phyloP scores from a whole-genome alignment of 2,888 invertebrate genomes.

The Stenurella melanura region DNA sequence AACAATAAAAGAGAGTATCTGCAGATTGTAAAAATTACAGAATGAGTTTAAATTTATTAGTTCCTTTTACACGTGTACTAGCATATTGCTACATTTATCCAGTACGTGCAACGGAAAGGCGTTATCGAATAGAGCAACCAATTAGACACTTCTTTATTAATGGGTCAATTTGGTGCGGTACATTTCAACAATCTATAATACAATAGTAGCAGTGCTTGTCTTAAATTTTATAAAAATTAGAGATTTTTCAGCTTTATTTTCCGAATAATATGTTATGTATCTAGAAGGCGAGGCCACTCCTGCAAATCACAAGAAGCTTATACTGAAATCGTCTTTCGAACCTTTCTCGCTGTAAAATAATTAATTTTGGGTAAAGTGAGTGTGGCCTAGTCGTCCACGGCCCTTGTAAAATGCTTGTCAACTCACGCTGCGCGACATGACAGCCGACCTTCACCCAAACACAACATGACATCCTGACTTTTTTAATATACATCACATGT shows the following conservation, averaged over 20 bases:
- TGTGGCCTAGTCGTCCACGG: background rate
- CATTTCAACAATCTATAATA: too few species aligned
- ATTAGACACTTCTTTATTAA: too few species aligned
- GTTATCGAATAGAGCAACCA: too few species aligned
- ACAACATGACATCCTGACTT: slow-evolving; percentile 15
- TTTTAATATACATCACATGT: slow-evolving; percentile 17
- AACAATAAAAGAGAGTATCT: too few species aligned
- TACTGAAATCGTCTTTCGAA: background rate
- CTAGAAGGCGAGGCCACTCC: background rate
- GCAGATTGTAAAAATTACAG: too few species aligned
- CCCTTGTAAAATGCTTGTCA: slow-evolving; percentile 21
- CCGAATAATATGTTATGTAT: background rate
- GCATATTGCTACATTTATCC: too few species aligned
- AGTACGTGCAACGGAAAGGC: too few species aligned
- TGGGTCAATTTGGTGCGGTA: too few species aligned
- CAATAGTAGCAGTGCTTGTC: too few species aligned
- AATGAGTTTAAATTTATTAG: too few species aligned
- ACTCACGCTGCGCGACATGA: slow-evolving; percentile 17
- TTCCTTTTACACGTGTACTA: too few species aligned
- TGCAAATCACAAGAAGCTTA: background rate
- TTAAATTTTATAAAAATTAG: too few species aligned
- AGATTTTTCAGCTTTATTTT: background rate
- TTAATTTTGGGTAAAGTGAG: slow-evolving; percentile 12
- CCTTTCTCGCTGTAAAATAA: slow-evolving; percentile 12
- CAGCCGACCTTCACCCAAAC: slow-evolving; percentile 17